Conservation (phyloP, 1,140 invertebrate species). For the Panonychus citri region DNA sequence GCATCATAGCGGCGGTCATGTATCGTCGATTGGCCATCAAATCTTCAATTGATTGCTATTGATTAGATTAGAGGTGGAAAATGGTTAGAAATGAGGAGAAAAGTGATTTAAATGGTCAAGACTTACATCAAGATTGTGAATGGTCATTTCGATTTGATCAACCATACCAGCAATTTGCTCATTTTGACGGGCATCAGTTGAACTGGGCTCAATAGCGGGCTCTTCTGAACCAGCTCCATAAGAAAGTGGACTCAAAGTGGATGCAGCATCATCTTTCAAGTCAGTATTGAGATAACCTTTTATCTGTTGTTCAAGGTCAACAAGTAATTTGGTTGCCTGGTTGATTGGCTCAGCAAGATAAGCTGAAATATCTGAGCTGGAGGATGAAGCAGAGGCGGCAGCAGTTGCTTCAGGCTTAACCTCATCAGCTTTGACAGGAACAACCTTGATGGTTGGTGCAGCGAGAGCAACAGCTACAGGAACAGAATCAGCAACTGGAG, state of each 20-base stretch:
- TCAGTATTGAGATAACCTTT: not conserved
- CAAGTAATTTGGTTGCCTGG: constrained; percentile 9
- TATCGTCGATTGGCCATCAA: constrained; percentile 1
- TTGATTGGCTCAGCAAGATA: not conserved
- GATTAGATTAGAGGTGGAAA: not conserved
- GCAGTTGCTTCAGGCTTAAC: too few species aligned
- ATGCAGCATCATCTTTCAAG: not conserved
- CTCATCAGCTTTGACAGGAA: too few species aligned
- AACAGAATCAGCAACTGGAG: too few species aligned
- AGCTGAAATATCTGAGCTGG: not conserved
- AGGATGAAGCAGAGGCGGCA: too few species aligned
- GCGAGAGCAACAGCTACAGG: too few species aligned
- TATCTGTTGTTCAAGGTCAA: constrained; percentile 7
- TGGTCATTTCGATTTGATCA: not conserved
- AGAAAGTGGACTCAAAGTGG: not conserved
- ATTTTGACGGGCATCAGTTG: not conserved
- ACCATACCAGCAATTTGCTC: not conserved
- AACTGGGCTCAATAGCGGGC: not conserved
- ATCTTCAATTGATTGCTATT: not conserved
- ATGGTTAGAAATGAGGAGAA: not conserved
- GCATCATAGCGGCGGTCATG: constrained; percentile 1
- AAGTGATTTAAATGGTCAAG: not conserved
- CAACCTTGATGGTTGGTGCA: too few species aligned
- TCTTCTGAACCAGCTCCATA: not conserved
- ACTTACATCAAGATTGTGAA: not conserved